Conservation (phyloP, 35 echinoderm and acorn worm species). For the Lytechinus pictus region DNA sequence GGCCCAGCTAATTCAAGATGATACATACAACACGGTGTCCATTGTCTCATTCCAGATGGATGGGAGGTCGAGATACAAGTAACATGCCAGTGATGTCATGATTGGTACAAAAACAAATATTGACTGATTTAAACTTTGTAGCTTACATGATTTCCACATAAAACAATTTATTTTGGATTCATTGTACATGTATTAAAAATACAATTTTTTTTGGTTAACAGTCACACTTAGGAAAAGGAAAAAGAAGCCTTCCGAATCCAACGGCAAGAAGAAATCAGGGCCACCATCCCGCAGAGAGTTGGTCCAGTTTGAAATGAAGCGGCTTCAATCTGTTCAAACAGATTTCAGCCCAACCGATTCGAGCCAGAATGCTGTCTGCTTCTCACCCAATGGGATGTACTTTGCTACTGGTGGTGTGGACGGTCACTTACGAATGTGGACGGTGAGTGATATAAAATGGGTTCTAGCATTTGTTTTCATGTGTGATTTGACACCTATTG, state of each 20-base stretch:
- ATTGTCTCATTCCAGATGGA: no score
- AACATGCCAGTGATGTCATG: no score
- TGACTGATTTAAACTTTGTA: no score
- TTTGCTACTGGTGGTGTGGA: slow-evolving; percentile 81
- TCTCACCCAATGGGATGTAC: slow-evolving; percentile 85
- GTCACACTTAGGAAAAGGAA: slow-evolving; percentile 57
- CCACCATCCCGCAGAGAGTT: slow-evolving; percentile 28
- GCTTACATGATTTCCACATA: no score
- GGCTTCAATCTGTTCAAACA: slow-evolving; percentile 68
- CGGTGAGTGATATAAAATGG: slow-evolving; percentile 59
- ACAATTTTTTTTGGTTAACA: neutral
- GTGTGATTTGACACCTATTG: no score
- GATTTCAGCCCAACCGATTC: slow-evolving; percentile 72
- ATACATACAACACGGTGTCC: no score
- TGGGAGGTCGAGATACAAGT: no score
- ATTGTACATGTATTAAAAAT: no score
- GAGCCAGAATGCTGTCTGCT: slow-evolving; percentile 91
- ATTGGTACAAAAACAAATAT: no score
- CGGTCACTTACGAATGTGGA: slow-evolving; percentile 87
- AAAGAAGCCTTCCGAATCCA: slow-evolving; percentile 49
- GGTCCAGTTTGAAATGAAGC: slow-evolving; percentile 65
- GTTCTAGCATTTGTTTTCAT: no score
- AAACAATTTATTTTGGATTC: no score
- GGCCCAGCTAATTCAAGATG: no score
- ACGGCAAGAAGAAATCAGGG: slow-evolving; percentile 44